These are phyloP conservation scores for Ichneumoninae sp. DNA, from an alignment of 2,888 invertebrate genomes.

Conservation along the genomic window DNA sequence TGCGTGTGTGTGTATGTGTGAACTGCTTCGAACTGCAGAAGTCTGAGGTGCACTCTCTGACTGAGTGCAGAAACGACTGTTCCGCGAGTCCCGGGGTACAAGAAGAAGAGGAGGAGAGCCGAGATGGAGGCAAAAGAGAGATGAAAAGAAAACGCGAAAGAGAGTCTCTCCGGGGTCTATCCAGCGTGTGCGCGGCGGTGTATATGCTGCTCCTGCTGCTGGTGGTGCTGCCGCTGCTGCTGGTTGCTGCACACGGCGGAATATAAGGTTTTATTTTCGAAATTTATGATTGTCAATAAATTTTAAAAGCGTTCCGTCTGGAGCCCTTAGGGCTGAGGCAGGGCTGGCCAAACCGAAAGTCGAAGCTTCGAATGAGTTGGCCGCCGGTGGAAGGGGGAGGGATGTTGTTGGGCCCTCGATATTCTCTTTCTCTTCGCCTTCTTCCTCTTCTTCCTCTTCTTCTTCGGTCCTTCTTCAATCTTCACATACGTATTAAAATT, in stretches of 20 bases:
- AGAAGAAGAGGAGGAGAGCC: constrained; percentile 41
- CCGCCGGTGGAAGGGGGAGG: constrained; percentile 65
- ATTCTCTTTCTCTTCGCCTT: constrained; percentile 64
- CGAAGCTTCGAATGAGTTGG: constrained; percentile 68
- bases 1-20: not conserved
- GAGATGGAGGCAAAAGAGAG: constrained; percentile 51
- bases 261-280: constrained; percentile 85
- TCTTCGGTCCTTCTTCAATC: constrained; percentile 43
- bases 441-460: constrained; percentile 46
- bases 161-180: constrained; percentile 44
- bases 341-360: constrained; percentile 82
- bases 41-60: constrained; percentile 35
- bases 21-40: constrained; percentile 36
- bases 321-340: constrained; percentile 83
- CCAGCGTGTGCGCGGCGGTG: constrained; percentile 53
- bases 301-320: constrained; percentile 85
- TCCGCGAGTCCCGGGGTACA: constrained; percentile 35
- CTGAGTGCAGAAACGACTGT: constrained; percentile 62
- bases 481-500: constrained; percentile 60
- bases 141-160: constrained; percentile 57
- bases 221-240: constrained; percentile 52
- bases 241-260: constrained; percentile 72
- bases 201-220: constrained; percentile 50
- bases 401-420: constrained; percentile 68
- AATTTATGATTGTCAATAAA: constrained; percentile 85